Evolutionary conservation across 2,113 vertebrate species (phyloP).

Genomic region (Piprites chloris): DNA sequence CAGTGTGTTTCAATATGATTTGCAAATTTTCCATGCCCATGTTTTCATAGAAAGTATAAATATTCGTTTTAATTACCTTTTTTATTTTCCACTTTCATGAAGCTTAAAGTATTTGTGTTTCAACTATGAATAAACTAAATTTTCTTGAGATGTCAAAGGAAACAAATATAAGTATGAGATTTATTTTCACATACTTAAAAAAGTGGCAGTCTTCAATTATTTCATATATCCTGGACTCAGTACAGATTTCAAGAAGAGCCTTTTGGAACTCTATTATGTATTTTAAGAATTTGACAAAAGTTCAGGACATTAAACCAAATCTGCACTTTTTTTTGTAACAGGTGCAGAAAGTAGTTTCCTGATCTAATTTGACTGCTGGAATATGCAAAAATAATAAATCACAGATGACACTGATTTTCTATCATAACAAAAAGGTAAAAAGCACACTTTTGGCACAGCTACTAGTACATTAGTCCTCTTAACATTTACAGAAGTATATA

Average conservation of each 20-base stretch:
- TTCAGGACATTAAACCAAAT: neutral
- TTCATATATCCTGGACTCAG: neutral
- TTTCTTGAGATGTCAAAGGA: neutral
- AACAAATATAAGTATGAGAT: neutral
- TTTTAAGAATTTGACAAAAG: neutral
- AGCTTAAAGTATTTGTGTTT: neutral
- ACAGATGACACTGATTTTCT: neutral
- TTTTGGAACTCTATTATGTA: neutral
- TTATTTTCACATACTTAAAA: neutral
- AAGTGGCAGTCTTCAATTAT: neutral
- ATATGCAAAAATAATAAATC: neutral
- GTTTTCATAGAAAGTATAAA: neutral
- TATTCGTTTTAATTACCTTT: neutral
- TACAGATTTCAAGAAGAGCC: neutral
- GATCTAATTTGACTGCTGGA: neutral
- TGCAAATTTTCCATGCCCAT: neutral
- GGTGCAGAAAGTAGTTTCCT: neutral
- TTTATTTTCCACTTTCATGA: neutral
- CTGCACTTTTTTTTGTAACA: neutral
- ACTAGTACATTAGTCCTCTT: neutral
- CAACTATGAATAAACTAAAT: neutral
- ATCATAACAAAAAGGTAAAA: constrained; percentile 12
- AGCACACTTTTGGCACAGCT: neutral
- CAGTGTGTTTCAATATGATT: neutral
- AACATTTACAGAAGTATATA: neutral